Percentiles rank a stretch among this genome's conserved stretches.
phyloP scores from a whole-genome alignment of 1,140 invertebrate species.

The Tetramorium parvispinum region DNA sequence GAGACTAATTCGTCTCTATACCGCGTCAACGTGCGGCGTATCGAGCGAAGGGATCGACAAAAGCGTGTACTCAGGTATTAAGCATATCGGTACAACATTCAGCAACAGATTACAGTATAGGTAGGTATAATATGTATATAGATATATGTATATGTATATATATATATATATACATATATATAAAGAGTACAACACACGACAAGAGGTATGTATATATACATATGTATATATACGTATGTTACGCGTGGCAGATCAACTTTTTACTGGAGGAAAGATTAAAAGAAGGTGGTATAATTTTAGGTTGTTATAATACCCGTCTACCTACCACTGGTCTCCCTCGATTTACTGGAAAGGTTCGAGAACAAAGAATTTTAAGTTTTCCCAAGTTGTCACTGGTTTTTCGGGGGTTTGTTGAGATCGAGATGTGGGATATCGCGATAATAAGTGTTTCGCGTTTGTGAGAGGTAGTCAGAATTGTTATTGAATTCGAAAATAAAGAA shows the following conservation, averaged over 20 bases:
- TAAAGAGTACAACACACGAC: conserved; percentile 37
- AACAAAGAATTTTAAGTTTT: conserved; percentile 83
- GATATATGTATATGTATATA: background rate
- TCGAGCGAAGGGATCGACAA: conserved; percentile 75
- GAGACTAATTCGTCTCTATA: conserved; percentile 30
- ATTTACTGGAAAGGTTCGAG: conserved; percentile 85
- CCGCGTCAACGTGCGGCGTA: conserved; percentile 35
- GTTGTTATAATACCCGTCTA: conserved; percentile 83
- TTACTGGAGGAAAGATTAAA: conserved; percentile 82
- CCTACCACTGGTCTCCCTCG: conserved; percentile 85
- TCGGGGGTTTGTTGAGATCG: conserved; percentile 62
- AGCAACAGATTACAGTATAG: conserved; percentile 76
- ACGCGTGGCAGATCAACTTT: conserved; percentile 82
- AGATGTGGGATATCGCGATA: conserved; percentile 38
- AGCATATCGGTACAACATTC: conserved; percentile 79
- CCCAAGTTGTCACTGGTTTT: conserved; percentile 70
- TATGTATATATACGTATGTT: conserved; percentile 68
- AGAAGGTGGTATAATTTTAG: conserved; percentile 78
- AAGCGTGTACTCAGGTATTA: conserved; percentile 79
- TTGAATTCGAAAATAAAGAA: conserved; percentile 22
- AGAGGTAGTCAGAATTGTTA: conserved; percentile 57
- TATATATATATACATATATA: background rate
- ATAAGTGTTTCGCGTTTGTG: conserved; percentile 54
- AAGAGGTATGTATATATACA: conserved; percentile 39
- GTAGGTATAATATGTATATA: conserved; percentile 51